These are phyloP conservation scores for Pomatorhinus ruficollis DNA, from an alignment of 2,113 vertebrate species.

Conservation along the genomic window DNA sequence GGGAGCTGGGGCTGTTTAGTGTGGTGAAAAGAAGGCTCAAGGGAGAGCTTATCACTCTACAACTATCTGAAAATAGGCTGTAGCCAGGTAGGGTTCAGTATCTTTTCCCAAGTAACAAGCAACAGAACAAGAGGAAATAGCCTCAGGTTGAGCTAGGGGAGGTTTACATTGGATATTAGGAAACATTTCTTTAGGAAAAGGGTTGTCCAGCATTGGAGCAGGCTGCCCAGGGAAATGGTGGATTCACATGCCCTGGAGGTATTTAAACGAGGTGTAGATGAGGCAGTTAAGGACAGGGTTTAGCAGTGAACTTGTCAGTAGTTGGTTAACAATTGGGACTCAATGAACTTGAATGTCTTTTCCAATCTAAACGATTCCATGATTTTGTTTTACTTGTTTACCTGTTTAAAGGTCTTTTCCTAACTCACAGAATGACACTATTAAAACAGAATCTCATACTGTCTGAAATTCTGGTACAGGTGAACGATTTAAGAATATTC, in stretches of 20 bases:
- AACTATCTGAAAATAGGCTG: not conserved
- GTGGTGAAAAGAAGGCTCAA: not conserved
- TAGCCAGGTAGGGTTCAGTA: not conserved
- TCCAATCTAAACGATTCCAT: accelerated
- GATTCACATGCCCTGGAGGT: not conserved
- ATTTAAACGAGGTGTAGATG: not conserved
- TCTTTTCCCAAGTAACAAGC: not conserved
- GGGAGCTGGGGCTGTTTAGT: not conserved
- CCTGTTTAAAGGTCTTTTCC: not conserved
- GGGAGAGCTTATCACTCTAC: not conserved
- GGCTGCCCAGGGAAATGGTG: not conserved
- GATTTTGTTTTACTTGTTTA: not conserved
- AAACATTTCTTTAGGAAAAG: not conserved
- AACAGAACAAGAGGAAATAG: not conserved
- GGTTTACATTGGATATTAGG: not conserved
- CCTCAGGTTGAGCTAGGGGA: not conserved
- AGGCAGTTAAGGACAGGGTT: not conserved
- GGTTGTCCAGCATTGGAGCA: not conserved
- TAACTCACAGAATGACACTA: not conserved
- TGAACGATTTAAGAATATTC: not conserved
- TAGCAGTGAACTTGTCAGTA: not conserved
- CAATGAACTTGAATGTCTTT: not conserved
- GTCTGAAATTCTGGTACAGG: not conserved
- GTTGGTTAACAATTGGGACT: not conserved
- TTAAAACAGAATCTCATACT: not conserved